A percentile compares a stretch with the other conserved stretches of the same genome.
phyloP scores from a whole-genome alignment of 2,888 invertebrate genomes.

The Eupithecia subumbrata region DNA sequence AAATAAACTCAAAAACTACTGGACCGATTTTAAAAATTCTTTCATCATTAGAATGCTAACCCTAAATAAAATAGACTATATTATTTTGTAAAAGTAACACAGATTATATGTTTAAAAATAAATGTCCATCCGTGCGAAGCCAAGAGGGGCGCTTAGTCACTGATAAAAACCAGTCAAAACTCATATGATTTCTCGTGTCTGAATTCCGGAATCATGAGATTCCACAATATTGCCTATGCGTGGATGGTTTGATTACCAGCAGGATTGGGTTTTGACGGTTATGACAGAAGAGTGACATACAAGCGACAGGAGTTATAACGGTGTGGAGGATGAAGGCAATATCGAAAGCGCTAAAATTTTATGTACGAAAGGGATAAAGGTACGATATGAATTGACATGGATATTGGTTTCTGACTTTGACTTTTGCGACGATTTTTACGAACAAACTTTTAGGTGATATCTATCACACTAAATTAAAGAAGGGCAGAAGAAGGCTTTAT shows the following conservation, averaged over 20 bases:
- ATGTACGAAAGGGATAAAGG: constrained; percentile 5
- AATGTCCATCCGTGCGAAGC: too few species aligned
- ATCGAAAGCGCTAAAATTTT: neutral
- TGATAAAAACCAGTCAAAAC: too few species aligned
- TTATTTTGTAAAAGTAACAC: too few species aligned
- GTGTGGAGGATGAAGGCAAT: neutral
- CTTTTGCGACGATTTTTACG: neutral
- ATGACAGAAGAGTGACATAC: constrained; percentile 3
- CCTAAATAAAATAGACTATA: too few species aligned
- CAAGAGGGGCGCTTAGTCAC: too few species aligned
- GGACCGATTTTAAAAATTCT: neutral
- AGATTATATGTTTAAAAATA: too few species aligned
- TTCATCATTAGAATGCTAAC: neutral
- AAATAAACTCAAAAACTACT: too few species aligned
- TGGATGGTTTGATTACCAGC: neutral
- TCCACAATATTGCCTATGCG: neutral
- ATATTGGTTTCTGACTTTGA: neutral
- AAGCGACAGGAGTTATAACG: neutral
- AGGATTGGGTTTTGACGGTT: neutral
- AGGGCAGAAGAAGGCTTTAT: too few species aligned
- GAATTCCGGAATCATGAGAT: too few species aligned
- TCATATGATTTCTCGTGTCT: too few species aligned
- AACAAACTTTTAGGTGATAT: neutral
- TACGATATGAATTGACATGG: neutral
- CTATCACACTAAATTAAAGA: too few species aligned